These are phyloP conservation scores for Tetragonula carbonaria DNA, from an alignment of 2,888 invertebrate genomes.

Conservation along the genomic window DNA sequence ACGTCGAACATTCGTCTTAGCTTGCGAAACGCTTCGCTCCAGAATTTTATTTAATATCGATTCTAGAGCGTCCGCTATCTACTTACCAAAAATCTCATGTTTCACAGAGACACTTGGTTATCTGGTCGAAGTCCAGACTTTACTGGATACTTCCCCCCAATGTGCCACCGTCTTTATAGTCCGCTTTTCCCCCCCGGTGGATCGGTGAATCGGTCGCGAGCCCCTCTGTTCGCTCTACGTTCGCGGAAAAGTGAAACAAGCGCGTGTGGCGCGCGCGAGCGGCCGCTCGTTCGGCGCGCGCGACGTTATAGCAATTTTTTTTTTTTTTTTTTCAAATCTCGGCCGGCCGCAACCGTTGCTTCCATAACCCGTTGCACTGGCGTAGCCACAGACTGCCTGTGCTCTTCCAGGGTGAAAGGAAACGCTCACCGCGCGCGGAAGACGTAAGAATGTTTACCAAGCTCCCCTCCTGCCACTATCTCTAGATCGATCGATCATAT, in stretches of 20 bases:
- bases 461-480: neutral
- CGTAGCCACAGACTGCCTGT: slow-evolving; percentile 43
- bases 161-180: slow-evolving; percentile 80
- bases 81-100: slow-evolving; percentile 82
- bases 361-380: slow-evolving; percentile 65
- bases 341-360: slow-evolving; percentile 29
- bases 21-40: neutral
- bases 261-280: slow-evolving; percentile 40
- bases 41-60: neutral
- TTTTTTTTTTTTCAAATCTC: slow-evolving; percentile 55
- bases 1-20: neutral
- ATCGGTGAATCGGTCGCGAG: slow-evolving; percentile 44
- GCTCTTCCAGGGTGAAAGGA: slow-evolving; percentile 62
- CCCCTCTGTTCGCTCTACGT: slow-evolving; percentile 63
- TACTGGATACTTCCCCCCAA: slow-evolving; percentile 83
- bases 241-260: slow-evolving; percentile 82
- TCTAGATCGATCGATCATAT: neutral
- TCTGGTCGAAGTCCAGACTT: slow-evolving; percentile 79
- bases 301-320: slow-evolving; percentile 58
- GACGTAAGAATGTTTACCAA: neutral
- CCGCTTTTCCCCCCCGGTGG: slow-evolving; percentile 79
- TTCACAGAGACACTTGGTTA: slow-evolving; percentile 71
- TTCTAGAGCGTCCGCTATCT: neutral
- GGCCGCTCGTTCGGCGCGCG: slow-evolving; percentile 42
- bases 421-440: slow-evolving; percentile 27